Percentiles rank a stretch among this genome's conserved stretches.
Evolutionary conservation across 2,113 vertebrate genomes (phyloP).

Genomic region (Xyrauchen texanus): DNA sequence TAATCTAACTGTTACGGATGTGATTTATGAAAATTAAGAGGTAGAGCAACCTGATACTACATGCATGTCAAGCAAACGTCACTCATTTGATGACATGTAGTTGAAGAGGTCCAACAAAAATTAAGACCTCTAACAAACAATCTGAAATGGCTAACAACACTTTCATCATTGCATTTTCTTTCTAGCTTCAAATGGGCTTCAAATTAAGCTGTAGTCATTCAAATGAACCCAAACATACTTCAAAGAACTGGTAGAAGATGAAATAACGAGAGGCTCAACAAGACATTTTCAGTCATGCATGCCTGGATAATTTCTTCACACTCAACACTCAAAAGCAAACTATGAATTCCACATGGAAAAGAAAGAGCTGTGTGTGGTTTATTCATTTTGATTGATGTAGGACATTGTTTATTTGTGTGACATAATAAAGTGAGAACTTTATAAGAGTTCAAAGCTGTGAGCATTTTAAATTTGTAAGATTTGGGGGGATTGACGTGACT

Average conservation of each 20-base stretch:
- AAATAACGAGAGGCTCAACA: neutral
- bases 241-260: constrained; percentile 20
- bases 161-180: neutral
- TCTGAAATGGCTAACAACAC: too few species aligned
- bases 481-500: neutral
- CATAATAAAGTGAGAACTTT: constrained; percentile 24
- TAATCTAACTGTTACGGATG: constrained; percentile 16
- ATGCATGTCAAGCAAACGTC: constrained; percentile 13
- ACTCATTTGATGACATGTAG: neutral
- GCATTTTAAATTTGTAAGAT: neutral
- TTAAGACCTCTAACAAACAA: too few species aligned
- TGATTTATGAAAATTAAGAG: constrained; percentile 41
- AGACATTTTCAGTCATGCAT: constrained; percentile 1
- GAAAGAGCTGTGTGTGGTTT: neutral
- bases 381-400: constrained; percentile 12
- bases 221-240: constrained; percentile 13
- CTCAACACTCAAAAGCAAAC: too few species aligned
- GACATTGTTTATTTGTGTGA: constrained; percentile 28
- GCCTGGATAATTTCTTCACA: constrained; percentile 23
- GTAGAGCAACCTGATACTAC: constrained; percentile 28
- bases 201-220: constrained; percentile 8
- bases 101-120: neutral
- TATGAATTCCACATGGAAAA: neutral
- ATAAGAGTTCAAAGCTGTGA: neutral
- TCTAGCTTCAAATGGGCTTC: neutral